Conservation (phyloP, 2,113 vertebrate genomes). For the Fulmarus glacialis region DNA sequence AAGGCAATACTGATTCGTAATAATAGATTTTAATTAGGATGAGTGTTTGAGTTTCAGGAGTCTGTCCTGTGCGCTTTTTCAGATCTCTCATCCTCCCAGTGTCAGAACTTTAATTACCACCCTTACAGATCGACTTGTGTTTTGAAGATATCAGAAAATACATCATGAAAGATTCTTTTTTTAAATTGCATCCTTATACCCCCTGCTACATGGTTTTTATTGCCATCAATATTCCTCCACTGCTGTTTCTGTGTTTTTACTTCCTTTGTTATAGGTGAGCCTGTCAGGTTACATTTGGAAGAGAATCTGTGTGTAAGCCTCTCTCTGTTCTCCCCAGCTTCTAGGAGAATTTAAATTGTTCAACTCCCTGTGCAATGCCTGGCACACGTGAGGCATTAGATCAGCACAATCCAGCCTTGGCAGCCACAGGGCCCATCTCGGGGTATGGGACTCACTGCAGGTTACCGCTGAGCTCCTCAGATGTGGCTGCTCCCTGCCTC, state of each 20-base stretch:
- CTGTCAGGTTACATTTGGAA: background rate
- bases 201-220: background rate
- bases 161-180: conserved; percentile 2
- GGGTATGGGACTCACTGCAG: background rate
- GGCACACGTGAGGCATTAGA: background rate
- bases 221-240: background rate
- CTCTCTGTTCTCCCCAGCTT: background rate
- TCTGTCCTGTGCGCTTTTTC: background rate
- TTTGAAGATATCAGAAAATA: conserved; percentile 38
- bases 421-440: background rate
- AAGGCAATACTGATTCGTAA: conserved; percentile 43
- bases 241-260: background rate
- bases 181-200: background rate
- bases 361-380: background rate
- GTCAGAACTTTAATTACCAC: conserved; percentile 40
- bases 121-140: conserved; percentile 11
- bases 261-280: background rate
- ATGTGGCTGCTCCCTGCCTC: background rate
- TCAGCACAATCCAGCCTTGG: background rate
- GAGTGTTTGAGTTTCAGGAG: background rate
- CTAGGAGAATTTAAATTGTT: background rate
- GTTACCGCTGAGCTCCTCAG: background rate
- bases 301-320: background rate
- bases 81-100: conserved; percentile 21
- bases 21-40: conserved; percentile 59